Conservation (phyloP, 2,113 vertebrate genomes). For the Damaliscus lunatus region DNA sequence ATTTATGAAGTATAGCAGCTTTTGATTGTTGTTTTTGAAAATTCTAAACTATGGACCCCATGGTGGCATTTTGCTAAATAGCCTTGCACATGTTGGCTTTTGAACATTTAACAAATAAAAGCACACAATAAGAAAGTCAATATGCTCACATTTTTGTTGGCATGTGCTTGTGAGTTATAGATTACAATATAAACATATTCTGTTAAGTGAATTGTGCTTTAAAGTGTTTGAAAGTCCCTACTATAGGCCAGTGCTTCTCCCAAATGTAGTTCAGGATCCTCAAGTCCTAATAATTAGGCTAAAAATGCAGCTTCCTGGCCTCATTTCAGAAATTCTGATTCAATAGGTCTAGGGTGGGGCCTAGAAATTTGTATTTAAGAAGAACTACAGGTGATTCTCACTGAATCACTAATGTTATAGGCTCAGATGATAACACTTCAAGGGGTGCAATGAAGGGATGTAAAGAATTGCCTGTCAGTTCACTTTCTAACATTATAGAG, state of each 20-base stretch:
- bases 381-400: not conserved
- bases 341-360: not conserved
- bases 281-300: not conserved
- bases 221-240: not conserved
- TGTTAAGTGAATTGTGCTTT: not conserved
- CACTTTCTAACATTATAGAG: not conserved
- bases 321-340: not conserved
- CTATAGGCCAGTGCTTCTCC: not conserved
- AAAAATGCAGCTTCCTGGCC: not conserved
- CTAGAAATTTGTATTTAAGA: not conserved
- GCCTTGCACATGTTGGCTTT: not conserved
- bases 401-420: not conserved
- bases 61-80: conserved; percentile 1
- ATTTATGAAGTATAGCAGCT: conserved; percentile 37
- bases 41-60: not conserved
- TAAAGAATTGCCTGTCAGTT: not conserved
- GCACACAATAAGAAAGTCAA: not conserved
- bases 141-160: not conserved
- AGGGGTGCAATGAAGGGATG: not conserved
- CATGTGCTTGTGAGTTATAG: not conserved
- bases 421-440: not conserved
- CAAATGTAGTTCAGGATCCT: not conserved
- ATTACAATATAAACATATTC: not conserved
- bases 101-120: not conserved
- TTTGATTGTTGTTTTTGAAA: not conserved